Evolutionary conservation across 1,140 invertebrate species (phyloP), one percentile per base, ranked within the genome.

Genomic region (Lamellibrachia luymesi): DNA sequence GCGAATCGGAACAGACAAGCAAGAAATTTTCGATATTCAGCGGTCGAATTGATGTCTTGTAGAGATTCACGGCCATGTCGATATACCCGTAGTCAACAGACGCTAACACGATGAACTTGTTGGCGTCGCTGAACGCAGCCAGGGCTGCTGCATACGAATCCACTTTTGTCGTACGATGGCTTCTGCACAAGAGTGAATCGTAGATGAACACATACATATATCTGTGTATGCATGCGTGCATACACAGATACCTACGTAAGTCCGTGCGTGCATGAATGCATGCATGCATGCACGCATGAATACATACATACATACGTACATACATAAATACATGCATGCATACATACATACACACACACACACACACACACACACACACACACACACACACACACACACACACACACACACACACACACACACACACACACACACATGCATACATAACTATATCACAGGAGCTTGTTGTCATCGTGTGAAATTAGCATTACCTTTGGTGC

Each of bases 41-140:
- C 13, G 22, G 89, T 89, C 2, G 2, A 50, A 93, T 91, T 50
- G 93, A 93, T 22, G 93, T 93, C 90, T 50, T 2, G 90, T 92
- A 93, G 13, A 93, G 89, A 49, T 93, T 93, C 27, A 51, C 27
- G 49, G 93, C 93, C 90, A 93, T 93, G n/a, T 89, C 38, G 90
- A 93, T 17, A 4, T 93, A 93, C 2, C 51, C 80, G 17, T 52
- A 51, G 93, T 93, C 93, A 17, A 93, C 93, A 5, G 93, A 50
- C 6, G 93, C 51, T n/a, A 93, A 51, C 51, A 90, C n/a, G 38
- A 93, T 49, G 51, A 89, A 38, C 0, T 89, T 50, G 92, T 93
- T 27, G 6, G 6, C 27, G 49, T 52, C 92, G 50, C 51, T 64
- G 6, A 27, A 6, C 8, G 13, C 6, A 2, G 5, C 51, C 2